Conservation (phyloP, 1,140 invertebrate species). For the Scaptomyza pallida region DNA sequence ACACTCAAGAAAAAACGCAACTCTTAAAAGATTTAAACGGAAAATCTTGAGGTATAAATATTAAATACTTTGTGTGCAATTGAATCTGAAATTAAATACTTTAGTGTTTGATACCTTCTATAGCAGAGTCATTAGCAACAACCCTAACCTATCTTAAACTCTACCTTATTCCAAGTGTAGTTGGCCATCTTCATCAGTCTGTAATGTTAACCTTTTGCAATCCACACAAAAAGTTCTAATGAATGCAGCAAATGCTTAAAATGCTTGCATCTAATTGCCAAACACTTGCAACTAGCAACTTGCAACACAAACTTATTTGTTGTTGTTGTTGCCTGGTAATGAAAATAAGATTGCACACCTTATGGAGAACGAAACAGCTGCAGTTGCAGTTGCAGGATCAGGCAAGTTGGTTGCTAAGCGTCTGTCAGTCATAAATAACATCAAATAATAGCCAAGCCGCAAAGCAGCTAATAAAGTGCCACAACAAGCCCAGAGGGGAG, state of each 20-base stretch:
- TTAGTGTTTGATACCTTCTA: too few species aligned
- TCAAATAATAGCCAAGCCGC: constrained; percentile 57
- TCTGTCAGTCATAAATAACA: constrained; percentile 71
- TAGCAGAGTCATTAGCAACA: too few species aligned
- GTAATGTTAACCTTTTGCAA: constrained; percentile 44
- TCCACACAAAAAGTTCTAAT: constrained; percentile 30
- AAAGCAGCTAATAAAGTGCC: constrained; percentile 63
- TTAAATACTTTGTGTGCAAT: too few species aligned
- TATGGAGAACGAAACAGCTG: constrained; percentile 38
- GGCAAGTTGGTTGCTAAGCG: constrained; percentile 18
- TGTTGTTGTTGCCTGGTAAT: constrained; percentile 22
- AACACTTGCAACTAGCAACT: constrained; percentile 26
- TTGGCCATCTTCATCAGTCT: not conserved
- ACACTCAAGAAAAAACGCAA: not conserved
- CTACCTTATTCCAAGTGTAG: not conserved
- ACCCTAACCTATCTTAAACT: too few species aligned
- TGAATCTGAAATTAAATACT: too few species aligned
- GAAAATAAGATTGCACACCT: constrained; percentile 56
- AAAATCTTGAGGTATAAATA: too few species aligned
- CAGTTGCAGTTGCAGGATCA: constrained; percentile 17
- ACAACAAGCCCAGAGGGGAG: not conserved
- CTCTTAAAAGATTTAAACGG: not conserved
- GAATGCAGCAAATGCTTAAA: constrained; percentile 49
- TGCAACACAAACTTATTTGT: constrained; percentile 29
- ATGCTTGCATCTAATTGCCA: constrained; percentile 64